Base-by-base conservation (phyloP, 2,797 vertebrate species). In the Myripristis jacobus region DNA sequence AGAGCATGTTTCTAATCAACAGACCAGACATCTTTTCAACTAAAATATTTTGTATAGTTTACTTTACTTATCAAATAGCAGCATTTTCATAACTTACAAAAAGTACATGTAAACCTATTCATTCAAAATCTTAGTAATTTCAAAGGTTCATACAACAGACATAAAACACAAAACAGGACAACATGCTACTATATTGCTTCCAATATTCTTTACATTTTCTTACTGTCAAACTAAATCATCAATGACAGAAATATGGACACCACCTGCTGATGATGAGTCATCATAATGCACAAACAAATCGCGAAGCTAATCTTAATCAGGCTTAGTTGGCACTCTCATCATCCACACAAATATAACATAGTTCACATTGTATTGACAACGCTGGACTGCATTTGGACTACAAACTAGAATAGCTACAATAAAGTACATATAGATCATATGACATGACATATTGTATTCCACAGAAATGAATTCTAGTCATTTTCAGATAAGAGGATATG, bases 111-210 rank as follows among this genome's bases (percentile, higher is more conserved):
- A 95, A 95, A 95, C 94, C 94, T 95, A 95, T 94, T 95, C 93
- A 95, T 95, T 95, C 94, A 94, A 95, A 95, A 95, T 92, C 88
- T 87, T 94, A 94, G 91, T 95, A 95, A 94, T 94, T 94, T 92
- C 93, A 95, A 94, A 94, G 91, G 92, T 94, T 94, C 93, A 91
- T 95, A 95, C 93, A 94, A 94, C 93, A 91, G 94, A 95, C 94
- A 94, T 93, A 91, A 93, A 95, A 95, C 94, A 95, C 93, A 94
- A 95, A 95, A 95, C 93, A 94, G 93, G 93, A 95, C 94, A 91
- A 95, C 94, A 95, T 95, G 94, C 94, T 94, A 95, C 94, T 94
- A 95, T 95, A 95, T 95, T 95, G 94, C 94, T 95, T 95, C 93
- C 93, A 94, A 94, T 94, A 94, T 94, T 94, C 94, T 94, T 94